These are phyloP conservation scores for Marisa cornuarietis DNA, from an alignment of 1,140 invertebrate species.

Conservation along the genomic window DNA sequence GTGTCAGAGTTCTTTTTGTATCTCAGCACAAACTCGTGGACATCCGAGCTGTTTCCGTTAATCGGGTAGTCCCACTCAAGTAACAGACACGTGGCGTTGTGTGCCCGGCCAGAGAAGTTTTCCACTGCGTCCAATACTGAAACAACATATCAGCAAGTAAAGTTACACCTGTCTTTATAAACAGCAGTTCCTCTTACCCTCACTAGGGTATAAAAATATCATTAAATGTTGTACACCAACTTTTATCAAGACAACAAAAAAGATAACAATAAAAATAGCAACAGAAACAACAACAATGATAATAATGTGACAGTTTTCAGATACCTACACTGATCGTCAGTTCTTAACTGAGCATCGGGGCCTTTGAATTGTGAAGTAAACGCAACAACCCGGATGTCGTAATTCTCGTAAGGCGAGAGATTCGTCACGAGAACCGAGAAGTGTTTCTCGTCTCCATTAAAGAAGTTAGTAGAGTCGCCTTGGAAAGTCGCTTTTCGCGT, in stretches of 20 bases:
- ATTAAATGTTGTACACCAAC: too few relatives aligned
- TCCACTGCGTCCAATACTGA: constrained; percentile 1
- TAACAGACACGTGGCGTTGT: neutral
- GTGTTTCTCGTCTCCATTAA: neutral
- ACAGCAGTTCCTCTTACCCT: neutral
- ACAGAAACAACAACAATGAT: too few relatives aligned
- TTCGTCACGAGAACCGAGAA: neutral
- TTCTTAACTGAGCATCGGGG: neutral
- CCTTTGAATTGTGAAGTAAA: neutral
- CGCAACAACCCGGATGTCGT: constrained; percentile 16
- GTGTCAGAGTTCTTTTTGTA: neutral
- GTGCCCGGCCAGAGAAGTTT: neutral
- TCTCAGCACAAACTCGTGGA: neutral
- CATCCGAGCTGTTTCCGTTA: neutral
- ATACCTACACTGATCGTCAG: constrained; percentile 6
- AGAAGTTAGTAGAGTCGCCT: neutral
- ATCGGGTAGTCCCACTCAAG: neutral
- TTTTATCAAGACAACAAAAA: too few relatives aligned
- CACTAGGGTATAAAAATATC: neutral
- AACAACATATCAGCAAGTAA: neutral
- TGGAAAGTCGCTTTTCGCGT: neutral
- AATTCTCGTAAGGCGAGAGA: constrained; percentile 23
- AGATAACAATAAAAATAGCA: too few relatives aligned
- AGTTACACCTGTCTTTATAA: neutral
- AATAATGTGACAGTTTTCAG: too few relatives aligned